Base-by-base conservation (phyloP, 2,113 vertebrate species). In the Gadus chalcogrammus region DNA sequence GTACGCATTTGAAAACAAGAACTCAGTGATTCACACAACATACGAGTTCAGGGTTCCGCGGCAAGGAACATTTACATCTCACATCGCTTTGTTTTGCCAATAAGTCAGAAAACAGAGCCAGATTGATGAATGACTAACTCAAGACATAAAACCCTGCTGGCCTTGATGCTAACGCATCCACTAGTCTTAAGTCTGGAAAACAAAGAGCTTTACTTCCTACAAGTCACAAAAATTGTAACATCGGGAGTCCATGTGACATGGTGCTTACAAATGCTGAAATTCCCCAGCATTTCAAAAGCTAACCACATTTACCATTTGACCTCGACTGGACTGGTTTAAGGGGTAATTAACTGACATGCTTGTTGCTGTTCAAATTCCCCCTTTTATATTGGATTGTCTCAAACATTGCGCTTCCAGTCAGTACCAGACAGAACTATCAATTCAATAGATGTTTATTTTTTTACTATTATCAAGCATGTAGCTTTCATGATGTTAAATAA, bases 371-470 rank as follows among this genome's bases (percentile, higher is more conserved):
- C 87, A 77, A 85, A 83, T 87, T 69, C 56, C 12, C 42, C 42
- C 42, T 48, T 90, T 90, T 90, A 91, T 84, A 76, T 66, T 70
- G 63, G 70, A 83, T 88, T 88, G 88, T 89, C 84, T 85, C 81
- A 87, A 84, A 73, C 79, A 83, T 77, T 83, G 70, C 42, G 7
- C 42, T 48, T 35, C 31, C 31, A 35, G 31, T 35, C 31, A 35
- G 24, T 3, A 42, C 38, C 38, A 42, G 38, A 42, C 38, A 42
- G 38, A 42, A 42, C 3, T 8, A 42, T 42, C 38, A 42, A 42
- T 24, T 24, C 24, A 24, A 24, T 24, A 24, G 24, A 24, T 24
- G 38, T 42, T 42, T 42, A 24, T 9, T 9, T 48, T 48, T 9
- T 48, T 48, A 48, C 42, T 48, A 12, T 48, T 48, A 13, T 48